Conservation (phyloP, 2,797 vertebrate species). For the Neomorphus geoffroyi region DNA sequence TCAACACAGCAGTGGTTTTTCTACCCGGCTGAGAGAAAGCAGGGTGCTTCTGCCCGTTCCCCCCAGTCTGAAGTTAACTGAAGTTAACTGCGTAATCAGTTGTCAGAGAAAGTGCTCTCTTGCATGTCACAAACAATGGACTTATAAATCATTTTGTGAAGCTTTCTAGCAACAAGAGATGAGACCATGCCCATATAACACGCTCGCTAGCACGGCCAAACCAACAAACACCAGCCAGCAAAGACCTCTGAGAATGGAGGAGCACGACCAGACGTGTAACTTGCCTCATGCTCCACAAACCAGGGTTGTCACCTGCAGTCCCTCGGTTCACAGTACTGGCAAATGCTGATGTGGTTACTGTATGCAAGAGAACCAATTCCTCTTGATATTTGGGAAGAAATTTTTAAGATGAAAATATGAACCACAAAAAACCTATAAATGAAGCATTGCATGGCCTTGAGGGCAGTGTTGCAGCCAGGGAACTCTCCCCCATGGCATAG, state of each 20-base stretch:
- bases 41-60: not conserved
- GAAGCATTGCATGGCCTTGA: not conserved
- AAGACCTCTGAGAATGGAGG: not conserved
- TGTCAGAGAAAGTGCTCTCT: not conserved
- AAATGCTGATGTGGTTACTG: not conserved
- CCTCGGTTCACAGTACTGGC: not conserved
- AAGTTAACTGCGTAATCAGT: too few species aligned
- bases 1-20: not conserved
- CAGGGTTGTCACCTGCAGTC: not conserved
- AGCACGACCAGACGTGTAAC: accelerated
- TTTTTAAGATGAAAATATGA: not conserved
- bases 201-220: too few species aligned
- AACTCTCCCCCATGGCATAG: not conserved
- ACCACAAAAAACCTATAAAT: not conserved
- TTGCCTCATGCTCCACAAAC: not conserved
- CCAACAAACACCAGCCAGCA: not conserved
- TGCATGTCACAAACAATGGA: not conserved
- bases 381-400: not conserved
- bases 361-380: not conserved
- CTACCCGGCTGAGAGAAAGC: not conserved
- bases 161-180: not conserved
- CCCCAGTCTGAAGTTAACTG: not conserved
- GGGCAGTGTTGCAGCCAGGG: not conserved
- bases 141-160: not conserved
- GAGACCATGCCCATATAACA: not conserved